phyloP scores from a whole-genome alignment of 2,113 vertebrate genomes.

The Pomatostomus ruficeps region DNA sequence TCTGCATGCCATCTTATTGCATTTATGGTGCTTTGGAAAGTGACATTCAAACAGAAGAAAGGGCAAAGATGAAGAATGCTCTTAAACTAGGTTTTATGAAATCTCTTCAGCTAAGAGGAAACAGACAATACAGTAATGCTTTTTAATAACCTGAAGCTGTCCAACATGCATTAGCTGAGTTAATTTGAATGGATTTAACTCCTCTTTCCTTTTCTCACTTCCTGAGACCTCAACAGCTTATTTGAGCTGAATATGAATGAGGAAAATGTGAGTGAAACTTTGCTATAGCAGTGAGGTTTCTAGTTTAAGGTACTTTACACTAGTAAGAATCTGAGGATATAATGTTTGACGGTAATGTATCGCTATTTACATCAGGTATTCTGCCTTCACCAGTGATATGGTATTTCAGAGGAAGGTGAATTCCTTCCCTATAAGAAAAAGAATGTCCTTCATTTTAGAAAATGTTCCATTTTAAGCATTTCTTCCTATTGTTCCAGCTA shows the following conservation, averaged over 20 bases:
- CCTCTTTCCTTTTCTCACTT: neutral
- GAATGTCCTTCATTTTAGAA: neutral
- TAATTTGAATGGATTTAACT: neutral
- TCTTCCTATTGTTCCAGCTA: neutral
- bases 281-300: neutral
- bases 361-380: neutral
- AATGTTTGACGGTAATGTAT: neutral
- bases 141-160: neutral
- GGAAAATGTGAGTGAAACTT: neutral
- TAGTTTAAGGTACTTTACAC: neutral
- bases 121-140: neutral
- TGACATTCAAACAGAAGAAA: neutral
- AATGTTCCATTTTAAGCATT: neutral
- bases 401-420: neutral
- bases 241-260: neutral
- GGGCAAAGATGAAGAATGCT: neutral
- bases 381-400: neutral
- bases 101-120: neutral
- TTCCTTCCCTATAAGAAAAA: neutral
- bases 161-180: neutral
- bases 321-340: neutral
- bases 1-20: neutral
- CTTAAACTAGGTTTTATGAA: neutral
- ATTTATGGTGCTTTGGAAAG: neutral
- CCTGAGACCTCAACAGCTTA: neutral